Evolutionary conservation across 2,113 vertebrate species (phyloP), one percentile per base, ranked within the genome.

Genomic region (Tautogolabrus adspersus): DNA sequence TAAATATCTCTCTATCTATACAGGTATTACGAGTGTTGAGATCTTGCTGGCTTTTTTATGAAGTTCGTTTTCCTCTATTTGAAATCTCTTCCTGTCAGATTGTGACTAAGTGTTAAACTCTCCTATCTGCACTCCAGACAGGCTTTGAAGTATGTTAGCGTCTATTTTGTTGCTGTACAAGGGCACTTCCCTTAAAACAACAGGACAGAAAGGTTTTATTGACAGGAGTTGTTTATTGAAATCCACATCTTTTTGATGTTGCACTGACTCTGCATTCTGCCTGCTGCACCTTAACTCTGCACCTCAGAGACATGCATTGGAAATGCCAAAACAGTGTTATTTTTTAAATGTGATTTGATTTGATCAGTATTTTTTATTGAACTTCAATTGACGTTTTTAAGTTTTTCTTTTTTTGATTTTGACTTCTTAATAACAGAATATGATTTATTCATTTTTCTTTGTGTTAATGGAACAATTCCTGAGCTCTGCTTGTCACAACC

Each of bases 241-340:
- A 67, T 46, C 8, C 38, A 44, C 13, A 18, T 55, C 19, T 11
- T 55, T 51, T 61, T 64, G 30, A 38, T 5, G 0, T 81, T 15
- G 15, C 40, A 51, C 44, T 56, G 52, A 83, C 63, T 47, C 44
- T 70, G 59, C 60, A 71, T 42, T 37, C 56, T 16, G 60, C 65
- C 26, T 79, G 66, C 79, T 72, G 76, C 75, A 49, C 47, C 6
- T 62, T 67, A 62, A 84, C 57, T 46, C 72, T 66, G 44, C 57
- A 55, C 69, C 38, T 63, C 73, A 54, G 55, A 74, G 49, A 64
- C 84, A 72, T 89, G 90, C 87, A 88, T 63, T 85, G 77, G 76
- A 91, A 89, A 91, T 86, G 76, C 86, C 87, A 85, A 92, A 86
- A 84, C 73, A 75, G 77, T 87, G 52, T 82, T 74, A 44, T 40